These are phyloP conservation scores for Ceryle rudis DNA, from an alignment of 2,797 vertebrate genomes.

Conservation along the genomic window DNA sequence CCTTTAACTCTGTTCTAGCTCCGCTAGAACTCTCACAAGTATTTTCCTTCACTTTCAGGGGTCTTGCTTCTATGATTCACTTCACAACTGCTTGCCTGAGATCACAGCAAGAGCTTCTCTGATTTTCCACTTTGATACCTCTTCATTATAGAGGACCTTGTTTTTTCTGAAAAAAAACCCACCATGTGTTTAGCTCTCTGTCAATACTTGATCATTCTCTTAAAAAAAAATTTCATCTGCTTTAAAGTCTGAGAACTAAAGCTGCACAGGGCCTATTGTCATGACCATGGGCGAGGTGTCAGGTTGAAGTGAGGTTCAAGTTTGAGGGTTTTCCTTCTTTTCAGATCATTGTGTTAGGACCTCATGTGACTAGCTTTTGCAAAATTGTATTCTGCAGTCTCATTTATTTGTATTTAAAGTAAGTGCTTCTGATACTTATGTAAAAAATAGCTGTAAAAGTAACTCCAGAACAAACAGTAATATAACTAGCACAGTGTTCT, in stretches of 20 bases:
- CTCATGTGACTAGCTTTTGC: neutral
- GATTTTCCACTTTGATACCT: neutral
- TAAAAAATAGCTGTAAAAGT: neutral
- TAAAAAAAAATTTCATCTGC: no score
- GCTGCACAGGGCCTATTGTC: neutral
- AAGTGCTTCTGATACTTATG: neutral
- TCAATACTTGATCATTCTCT: neutral
- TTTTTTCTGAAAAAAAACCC: neutral
- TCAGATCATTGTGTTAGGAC: accelerated
- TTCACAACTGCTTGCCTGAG: neutral
- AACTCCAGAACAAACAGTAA: neutral
- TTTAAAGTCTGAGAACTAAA: neutral
- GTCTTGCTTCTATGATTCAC: neutral
- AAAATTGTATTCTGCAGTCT: neutral
- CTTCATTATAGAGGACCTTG: neutral
- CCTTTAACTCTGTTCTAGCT: neutral
- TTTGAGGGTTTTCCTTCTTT: neutral
- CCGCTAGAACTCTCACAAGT: neutral
- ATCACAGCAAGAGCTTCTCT: neutral
- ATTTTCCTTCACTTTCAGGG: neutral
- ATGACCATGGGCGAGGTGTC: neutral
- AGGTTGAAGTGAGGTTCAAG: neutral
- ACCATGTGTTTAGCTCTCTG: neutral
- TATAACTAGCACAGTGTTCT: neutral
- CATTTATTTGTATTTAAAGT: neutral